Percentiles rank a stretch among this genome's conserved stretches.
Evolutionary conservation across 92 coral and sea anemone species (phyloP).

Genomic region (Epizoanthus scotinus): DNA sequence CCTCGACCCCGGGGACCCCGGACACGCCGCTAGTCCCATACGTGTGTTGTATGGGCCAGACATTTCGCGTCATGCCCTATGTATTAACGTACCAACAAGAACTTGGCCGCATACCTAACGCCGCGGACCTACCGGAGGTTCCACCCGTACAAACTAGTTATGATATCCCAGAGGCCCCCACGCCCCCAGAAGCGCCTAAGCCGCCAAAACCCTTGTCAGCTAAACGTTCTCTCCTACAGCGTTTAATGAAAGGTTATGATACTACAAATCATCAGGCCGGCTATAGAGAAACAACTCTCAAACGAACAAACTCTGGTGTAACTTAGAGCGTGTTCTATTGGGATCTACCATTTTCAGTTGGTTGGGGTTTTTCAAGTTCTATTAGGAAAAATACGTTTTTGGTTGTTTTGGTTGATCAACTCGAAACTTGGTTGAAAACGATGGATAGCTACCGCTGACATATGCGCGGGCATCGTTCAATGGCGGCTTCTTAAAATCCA

Average conservation of each 20-base stretch:
- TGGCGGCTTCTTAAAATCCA: too few relatives aligned
- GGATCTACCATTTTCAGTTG: too few relatives aligned
- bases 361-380: too few relatives aligned
- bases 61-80: slow-evolving; percentile 49
- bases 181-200: slow-evolving; percentile 68
- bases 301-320: too few relatives aligned
- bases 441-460: too few relatives aligned
- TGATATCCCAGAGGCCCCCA: slow-evolving; percentile 75
- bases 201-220: slow-evolving; percentile 42
- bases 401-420: too few relatives aligned
- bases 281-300: not conserved
- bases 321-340: too few relatives aligned
- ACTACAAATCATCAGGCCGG: not conserved
- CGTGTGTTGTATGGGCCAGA: slow-evolving; percentile 34
- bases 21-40: slow-evolving; percentile 70
- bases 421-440: too few relatives aligned
- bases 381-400: too few relatives aligned
- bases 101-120: slow-evolving; percentile 67
- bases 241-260: slow-evolving; percentile 19
- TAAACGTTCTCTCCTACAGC: slow-evolving; percentile 1
- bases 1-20: slow-evolving; percentile 87
- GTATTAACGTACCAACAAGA: slow-evolving; percentile 55
- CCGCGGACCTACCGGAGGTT: slow-evolving; percentile 76
- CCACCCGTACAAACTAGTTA: slow-evolving; percentile 63
- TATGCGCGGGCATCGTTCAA: too few relatives aligned